Base-by-base conservation (phyloP, 2,888 invertebrate species). In the Scaeva pyrastri region DNA sequence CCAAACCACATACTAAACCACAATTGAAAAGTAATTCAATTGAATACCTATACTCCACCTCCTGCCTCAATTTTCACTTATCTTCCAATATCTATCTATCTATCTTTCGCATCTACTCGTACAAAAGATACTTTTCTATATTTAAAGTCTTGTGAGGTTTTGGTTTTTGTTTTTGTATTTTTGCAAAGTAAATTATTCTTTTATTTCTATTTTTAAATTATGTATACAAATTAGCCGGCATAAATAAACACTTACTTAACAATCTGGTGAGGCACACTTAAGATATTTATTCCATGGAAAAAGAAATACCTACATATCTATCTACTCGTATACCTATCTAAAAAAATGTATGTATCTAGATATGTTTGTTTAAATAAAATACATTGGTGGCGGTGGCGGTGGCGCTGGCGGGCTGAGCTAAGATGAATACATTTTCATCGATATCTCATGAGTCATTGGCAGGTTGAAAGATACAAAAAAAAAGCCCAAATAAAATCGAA, bases 221-320 rank as follows among this genome's bases (percentile, higher is more conserved):
- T 52, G 52, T 68, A 68, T 68, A 68, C 68, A 68, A 68, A 68
- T 68, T 68, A 68, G 68, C 68, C 68, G 68, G 68, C 21, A 68
- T 52, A 68, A 68, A 68, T 52, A 68, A 68, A 68, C 68, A 68
- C 68, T 68, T 36, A 68, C 68, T 68, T 68, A 68, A 36, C 52
- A 39, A 68, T 52, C 36, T 50, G 68, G 68, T 68, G 68, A 52
- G 68, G 68, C 68, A 68, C 68, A 68, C 68, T 68, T 68, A 50
- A 68, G 50, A 48, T 50, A 36, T 68, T 39, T 50, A 16, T 64
- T 64, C 45, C 14, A 66, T 66, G 31, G 7, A 60, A 55, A 31
- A 60, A 41, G 19, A 66, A 62, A 16, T 26, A 31, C 10, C n/a
- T 36, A 5, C 16, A 58, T 14, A 11, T 21, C 39, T 41, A 8